Percentiles rank a stretch among this genome's conserved stretches.
These are phyloP conservation scores for Siphamia tubifer DNA, from an alignment of 2,113 vertebrate genomes.

Conservation along the genomic window DNA sequence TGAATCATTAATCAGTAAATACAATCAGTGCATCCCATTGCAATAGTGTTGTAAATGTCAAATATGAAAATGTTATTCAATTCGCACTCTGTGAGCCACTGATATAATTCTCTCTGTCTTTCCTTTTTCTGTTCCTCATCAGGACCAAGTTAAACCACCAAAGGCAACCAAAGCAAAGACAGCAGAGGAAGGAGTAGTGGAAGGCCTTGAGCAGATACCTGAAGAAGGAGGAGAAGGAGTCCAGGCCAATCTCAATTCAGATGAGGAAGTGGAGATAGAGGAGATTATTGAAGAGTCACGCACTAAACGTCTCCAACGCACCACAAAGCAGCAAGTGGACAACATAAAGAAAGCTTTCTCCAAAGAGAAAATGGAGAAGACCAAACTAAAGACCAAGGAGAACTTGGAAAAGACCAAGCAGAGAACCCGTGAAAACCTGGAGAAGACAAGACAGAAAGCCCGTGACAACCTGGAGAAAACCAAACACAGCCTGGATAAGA, in stretches of 20 bases:
- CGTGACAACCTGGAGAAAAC: slow-evolving; percentile 97
- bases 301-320: slow-evolving; percentile 90
- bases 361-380: slow-evolving; percentile 94
- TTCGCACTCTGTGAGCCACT: neutral
- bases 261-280: slow-evolving; percentile 94
- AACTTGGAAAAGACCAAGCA: slow-evolving; percentile 95
- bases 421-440: slow-evolving; percentile 93
- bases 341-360: slow-evolving; percentile 97
- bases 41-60: neutral
- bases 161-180: slow-evolving; percentile 83
- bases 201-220: slow-evolving; percentile 63
- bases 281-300: slow-evolving; percentile 95
- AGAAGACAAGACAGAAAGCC: slow-evolving; percentile 91
- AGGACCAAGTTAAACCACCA: slow-evolving; percentile 90
- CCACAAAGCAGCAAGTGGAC: slow-evolving; percentile 90
- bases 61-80: neutral
- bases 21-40: neutral
- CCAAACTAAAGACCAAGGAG: slow-evolving; percentile 90
- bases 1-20: slow-evolving; percentile 2
- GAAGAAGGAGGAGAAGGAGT: slow-evolving; percentile 78
- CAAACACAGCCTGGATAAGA: slow-evolving; percentile 90
- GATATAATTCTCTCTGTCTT: neutral
- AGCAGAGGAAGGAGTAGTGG: slow-evolving; percentile 76
- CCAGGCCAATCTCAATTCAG: slow-evolving; percentile 83
- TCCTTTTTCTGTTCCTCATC: slow-evolving; percentile 42